These are phyloP conservation scores for Phrynocephalus versicolor DNA, from an alignment of 2,113 vertebrate species.

Conservation along the genomic window DNA sequence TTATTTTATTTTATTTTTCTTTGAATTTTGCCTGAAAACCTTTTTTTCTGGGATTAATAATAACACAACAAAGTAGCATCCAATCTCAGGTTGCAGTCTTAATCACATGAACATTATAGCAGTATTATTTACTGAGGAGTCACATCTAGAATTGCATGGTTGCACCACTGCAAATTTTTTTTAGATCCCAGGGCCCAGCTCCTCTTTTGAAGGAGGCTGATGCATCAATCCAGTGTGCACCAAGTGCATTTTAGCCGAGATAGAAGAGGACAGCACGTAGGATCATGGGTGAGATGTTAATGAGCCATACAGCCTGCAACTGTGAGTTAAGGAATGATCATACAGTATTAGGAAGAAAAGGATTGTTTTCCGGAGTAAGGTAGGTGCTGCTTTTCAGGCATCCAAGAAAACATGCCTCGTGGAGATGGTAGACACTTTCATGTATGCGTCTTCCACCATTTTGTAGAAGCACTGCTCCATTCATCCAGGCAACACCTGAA, in stretches of 20 bases:
- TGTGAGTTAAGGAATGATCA: slow-evolving; percentile 29
- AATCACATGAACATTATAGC: no score
- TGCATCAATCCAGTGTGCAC: not conserved
- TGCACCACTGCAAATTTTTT: no score
- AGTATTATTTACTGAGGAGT: no score
- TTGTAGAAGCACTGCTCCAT: no score
- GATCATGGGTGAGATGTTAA: not conserved
- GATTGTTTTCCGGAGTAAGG: slow-evolving; percentile 5
- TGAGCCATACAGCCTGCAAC: slow-evolving; percentile 23
- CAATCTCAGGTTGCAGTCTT: no score
- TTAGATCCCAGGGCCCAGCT: no score
- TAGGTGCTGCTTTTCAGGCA: not conserved
- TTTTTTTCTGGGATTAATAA: no score
- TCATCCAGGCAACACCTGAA: no score
- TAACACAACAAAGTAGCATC: not conserved
- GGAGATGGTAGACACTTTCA: slow-evolving; percentile 5
- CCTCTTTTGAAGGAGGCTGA: not conserved
- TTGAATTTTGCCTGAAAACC: no score
- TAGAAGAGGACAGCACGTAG: not conserved
- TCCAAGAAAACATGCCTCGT: not conserved
- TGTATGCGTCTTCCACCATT: slow-evolving; percentile 8
- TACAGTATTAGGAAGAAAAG: not conserved
- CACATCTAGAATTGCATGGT: no score
- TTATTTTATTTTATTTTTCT: no score
- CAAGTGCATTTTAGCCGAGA: not conserved